Evolutionary conservation across 2,888 invertebrate species (phyloP).

Genomic region (Acrocyrtus sp.): DNA sequence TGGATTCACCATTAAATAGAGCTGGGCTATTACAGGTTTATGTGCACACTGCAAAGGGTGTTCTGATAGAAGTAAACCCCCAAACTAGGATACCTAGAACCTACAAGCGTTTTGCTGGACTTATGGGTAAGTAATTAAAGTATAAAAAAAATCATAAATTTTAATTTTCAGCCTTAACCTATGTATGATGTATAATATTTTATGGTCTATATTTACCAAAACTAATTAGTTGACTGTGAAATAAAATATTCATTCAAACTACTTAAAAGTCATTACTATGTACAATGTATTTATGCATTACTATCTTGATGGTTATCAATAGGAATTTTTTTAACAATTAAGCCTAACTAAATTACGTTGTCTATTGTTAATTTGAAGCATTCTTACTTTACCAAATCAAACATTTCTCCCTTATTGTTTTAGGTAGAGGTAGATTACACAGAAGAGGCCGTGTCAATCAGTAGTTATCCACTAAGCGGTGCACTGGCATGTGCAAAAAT

Average conservation of each 20-base stretch:
- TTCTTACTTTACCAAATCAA: too few relatives aligned
- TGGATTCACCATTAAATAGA: conserved; percentile 97
- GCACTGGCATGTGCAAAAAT: conserved; percentile 96
- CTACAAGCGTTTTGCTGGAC: conserved; percentile 94
- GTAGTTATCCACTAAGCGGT: conserved; percentile 95
- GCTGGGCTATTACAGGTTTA: conserved; percentile 94
- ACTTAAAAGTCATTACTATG: too few relatives aligned
- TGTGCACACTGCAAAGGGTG: conserved; percentile 90
- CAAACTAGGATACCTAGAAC: conserved; percentile 97
- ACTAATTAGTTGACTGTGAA: too few relatives aligned
- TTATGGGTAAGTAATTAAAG: conserved; percentile 79
- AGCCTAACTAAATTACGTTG: not conserved
- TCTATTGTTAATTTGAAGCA: conserved; percentile 3
- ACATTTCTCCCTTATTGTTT: conserved; percentile 59
- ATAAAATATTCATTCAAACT: too few relatives aligned
- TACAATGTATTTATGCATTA: too few relatives aligned
- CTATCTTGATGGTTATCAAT: too few relatives aligned
- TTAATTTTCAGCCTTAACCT: too few relatives aligned
- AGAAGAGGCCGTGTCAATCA: conserved; percentile 91
- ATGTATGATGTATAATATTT: too few relatives aligned
- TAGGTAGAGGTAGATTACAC: conserved; percentile 82
- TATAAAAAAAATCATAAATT: conserved; percentile 1
- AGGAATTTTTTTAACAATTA: too few relatives aligned
- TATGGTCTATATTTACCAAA: too few relatives aligned
- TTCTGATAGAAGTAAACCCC: conserved; percentile 94